A percentile compares a stretch with the other conserved stretches of the same genome.
These are phyloP conservation scores for Phengaris arion DNA, from an alignment of 2,888 invertebrate species.

Conservation along the genomic window DNA sequence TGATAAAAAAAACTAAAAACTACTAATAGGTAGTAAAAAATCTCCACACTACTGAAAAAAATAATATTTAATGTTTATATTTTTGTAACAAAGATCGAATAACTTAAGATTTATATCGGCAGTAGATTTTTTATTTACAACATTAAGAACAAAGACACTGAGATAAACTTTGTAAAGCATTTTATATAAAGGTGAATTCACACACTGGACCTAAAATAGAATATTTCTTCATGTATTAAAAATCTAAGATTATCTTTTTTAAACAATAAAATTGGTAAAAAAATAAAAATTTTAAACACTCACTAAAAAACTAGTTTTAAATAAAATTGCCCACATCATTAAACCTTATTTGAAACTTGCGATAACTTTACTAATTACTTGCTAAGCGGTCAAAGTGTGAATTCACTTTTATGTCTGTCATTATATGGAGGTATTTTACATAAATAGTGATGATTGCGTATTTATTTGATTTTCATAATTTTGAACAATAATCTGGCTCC, in stretches of 20 bases:
- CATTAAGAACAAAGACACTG: slow-evolving; percentile 20
- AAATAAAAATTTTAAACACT: not conserved
- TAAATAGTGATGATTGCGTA: not conserved
- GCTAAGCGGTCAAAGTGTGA: not conserved
- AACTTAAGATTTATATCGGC: slow-evolving; percentile 42
- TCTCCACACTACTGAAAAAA: slow-evolving; percentile 51
- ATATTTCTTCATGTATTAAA: not conserved
- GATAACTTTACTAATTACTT: not conserved
- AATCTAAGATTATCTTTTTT: not conserved
- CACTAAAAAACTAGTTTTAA: not conserved
- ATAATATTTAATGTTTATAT: slow-evolving; percentile 44
- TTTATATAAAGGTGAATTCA: slow-evolving; percentile 9
- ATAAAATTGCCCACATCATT: not conserved
- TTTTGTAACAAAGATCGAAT: slow-evolving; percentile 49
- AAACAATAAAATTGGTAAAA: not conserved
- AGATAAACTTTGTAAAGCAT: not conserved
- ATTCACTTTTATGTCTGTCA: not conserved
- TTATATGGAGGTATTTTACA: not conserved
- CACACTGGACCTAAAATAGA: not conserved
- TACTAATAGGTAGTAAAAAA: slow-evolving; percentile 62
- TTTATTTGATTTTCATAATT: not conserved
- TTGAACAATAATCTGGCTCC: not conserved
- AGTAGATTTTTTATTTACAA: slow-evolving; percentile 42
- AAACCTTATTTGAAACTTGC: not conserved
- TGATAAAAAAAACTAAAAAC: slow-evolving; percentile 73